Conservation (phyloP, 2,113 vertebrate genomes). For the Nothocercus nigrocapillus region DNA sequence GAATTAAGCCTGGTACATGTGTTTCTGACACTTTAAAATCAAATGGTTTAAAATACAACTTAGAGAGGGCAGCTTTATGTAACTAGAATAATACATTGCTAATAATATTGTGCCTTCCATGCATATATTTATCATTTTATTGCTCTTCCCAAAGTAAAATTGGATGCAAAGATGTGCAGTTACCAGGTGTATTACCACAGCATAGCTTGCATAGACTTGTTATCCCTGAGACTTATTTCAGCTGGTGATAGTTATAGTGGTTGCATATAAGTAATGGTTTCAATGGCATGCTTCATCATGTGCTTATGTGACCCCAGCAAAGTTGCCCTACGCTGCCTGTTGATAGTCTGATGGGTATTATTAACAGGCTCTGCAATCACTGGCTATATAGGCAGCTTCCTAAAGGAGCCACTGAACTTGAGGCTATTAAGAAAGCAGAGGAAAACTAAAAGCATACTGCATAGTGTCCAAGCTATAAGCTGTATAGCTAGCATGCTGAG, state of each 20-base stretch:
- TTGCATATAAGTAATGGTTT: background rate
- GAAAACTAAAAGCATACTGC: background rate
- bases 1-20: background rate
- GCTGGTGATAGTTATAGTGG: background rate
- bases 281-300: fast-evolving
- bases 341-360: background rate
- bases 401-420: background rate
- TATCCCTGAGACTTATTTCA: background rate
- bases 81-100: background rate
- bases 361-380: background rate
- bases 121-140: background rate
- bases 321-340: background rate
- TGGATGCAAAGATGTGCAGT: background rate
- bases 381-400: background rate
- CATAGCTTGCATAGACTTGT: background rate
- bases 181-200: background rate
- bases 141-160: background rate
- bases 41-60: no score
- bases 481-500: background rate
- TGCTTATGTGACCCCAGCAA: background rate
- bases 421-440: background rate
- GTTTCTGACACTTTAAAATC: background rate
- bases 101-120: background rate
- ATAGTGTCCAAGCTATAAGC: background rate
- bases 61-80: background rate